Percentiles rank a stretch among this genome's conserved stretches.
phyloP scores from a whole-genome alignment of 2,888 invertebrate species.

The Herminia tarsipennalis region DNA sequence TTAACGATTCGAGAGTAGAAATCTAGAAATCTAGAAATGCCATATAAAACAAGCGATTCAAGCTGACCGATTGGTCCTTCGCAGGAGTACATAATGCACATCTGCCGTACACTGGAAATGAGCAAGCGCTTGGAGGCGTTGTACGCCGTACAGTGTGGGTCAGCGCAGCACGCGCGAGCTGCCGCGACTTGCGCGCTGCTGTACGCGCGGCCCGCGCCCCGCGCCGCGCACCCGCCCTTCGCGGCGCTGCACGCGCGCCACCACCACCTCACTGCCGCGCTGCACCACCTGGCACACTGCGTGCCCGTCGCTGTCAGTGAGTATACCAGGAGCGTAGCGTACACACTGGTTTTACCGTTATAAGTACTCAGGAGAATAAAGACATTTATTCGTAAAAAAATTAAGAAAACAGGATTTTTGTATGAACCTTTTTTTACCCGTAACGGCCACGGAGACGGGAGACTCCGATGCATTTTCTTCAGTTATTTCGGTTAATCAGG shows the following conservation, averaged over 20 bases:
- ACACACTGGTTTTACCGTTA: too few species aligned
- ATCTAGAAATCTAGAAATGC: too few species aligned
- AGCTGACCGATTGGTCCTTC: too few species aligned
- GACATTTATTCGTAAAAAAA: too few species aligned
- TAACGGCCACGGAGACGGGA: too few species aligned
- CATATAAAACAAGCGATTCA: too few species aligned
- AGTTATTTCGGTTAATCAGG: too few species aligned
- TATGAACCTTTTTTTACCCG: too few species aligned
- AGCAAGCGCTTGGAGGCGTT: constrained; percentile 89
- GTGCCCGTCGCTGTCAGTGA: constrained; percentile 64
- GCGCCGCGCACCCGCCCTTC: constrained; percentile 86
- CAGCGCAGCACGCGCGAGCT: constrained; percentile 90
- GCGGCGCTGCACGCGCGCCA: constrained; percentile 88
- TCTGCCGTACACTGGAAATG: constrained; percentile 90
- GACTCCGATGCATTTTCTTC: too few species aligned
- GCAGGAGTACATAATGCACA: constrained; percentile 88
- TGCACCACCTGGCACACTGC: constrained; percentile 86
- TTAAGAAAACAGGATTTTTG: too few species aligned
- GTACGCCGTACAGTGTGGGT: constrained; percentile 89
- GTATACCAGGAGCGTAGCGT: constrained; percentile 55
- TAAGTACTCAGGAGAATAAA: too few species aligned
- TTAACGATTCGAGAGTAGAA: too few species aligned
- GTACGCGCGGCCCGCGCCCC: constrained; percentile 81
- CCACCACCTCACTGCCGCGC: constrained; percentile 33
- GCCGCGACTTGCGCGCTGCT: constrained; percentile 92